phyloP scores from a whole-genome alignment of 2,113 vertebrate species.

The Mormyrus iriodes region DNA sequence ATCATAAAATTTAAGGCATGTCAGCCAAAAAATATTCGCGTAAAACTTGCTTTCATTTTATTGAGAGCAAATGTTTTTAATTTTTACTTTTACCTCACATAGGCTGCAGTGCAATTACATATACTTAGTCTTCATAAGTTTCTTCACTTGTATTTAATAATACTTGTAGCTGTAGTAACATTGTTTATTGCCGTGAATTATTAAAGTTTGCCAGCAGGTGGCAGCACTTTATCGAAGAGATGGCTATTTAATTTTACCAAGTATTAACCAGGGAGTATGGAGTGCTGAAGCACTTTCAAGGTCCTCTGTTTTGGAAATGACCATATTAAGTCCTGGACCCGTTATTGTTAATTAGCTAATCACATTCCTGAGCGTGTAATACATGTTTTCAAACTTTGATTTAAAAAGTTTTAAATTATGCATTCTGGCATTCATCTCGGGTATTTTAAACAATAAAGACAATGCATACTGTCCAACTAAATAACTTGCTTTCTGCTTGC shows the following conservation, averaged over 20 bases:
- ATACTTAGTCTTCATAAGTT: neutral
- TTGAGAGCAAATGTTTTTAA: neutral
- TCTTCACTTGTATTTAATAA: neutral
- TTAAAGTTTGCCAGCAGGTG: neutral
- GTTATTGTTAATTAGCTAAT: neutral
- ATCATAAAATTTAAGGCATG: neutral
- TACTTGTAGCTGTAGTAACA: neutral
- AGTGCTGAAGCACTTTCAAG: neutral
- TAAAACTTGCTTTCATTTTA: neutral
- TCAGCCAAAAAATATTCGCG: neutral
- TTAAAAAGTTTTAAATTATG: neutral
- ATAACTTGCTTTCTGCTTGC: neutral
- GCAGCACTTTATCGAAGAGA: neutral
- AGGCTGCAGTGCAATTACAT: neutral
- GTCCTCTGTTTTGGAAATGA: neutral
- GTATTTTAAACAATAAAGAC: neutral
- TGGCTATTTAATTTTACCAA: neutral
- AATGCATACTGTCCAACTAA: neutral
- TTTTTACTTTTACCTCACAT: neutral
- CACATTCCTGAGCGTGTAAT: neutral
- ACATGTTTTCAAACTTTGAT: neutral
- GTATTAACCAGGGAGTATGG: neutral
- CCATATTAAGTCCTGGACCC: neutral
- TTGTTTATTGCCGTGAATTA: neutral
- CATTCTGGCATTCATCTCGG: neutral